Evolutionary conservation across 2,797 vertebrate species (phyloP), one percentile per base, ranked within the genome.

Genomic region (Psittacula derbiana): DNA sequence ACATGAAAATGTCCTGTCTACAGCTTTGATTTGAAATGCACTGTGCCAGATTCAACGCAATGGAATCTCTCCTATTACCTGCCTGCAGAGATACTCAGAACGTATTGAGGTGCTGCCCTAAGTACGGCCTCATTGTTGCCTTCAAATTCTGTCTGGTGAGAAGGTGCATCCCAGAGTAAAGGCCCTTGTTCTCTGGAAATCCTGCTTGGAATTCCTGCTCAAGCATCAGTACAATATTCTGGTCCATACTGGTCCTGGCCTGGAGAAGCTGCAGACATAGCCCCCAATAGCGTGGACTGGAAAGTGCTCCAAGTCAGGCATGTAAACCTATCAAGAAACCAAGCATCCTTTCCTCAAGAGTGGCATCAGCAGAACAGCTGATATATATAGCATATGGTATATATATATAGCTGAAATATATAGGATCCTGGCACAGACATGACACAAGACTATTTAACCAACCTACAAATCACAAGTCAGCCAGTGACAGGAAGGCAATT

Each of bases 71-170:
- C 38, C 33, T 69, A 36, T 43, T 25, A 18, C 57, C 31, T 8
- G 1, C 9, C 58, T 58, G n/a, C 65, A 72, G 50, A 75, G 36
- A 53, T 16, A 25, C 18, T 57, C 27, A 36, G 53, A 74, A 28
- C 12, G 16, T 6, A 16, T 8, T 27, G 46, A 78, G 16, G 6
- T 67, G 33, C 44, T 85, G 69, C 43, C 23, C 57, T n/a, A 23
- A 2, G 7, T 36, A 43, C 0, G 0, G 13, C 33, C 23, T 36
- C 17, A 3, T 31, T 41, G 25, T 55, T 0, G 0, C 25, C 21
- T 71, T 36, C 67, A 41, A 72, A 79, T 36, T 30, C 27, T 4
- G 1, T 13, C 27, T 76, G 36, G 20, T 16, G 30, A 87, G 25
- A 76, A 80, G 20, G 2, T 25, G 33, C 6, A 60, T 6, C 6